These are phyloP conservation scores for Elaphurus davidianus DNA, from an alignment of 2,113 vertebrate genomes.

Conservation along the genomic window DNA sequence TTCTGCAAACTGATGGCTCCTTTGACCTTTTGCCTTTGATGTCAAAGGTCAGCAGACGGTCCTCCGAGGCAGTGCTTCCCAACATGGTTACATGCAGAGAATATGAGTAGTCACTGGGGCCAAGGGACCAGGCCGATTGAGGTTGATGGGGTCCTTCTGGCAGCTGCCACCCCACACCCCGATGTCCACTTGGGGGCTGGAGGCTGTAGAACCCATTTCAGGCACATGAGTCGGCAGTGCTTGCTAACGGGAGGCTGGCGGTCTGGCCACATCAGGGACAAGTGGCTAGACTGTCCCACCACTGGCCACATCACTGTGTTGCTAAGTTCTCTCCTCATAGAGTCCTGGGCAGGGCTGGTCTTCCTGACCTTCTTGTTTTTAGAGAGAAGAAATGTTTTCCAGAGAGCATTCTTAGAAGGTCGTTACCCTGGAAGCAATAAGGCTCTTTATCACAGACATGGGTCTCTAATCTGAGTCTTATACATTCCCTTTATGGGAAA, in stretches of 20 bases:
- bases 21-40: not conserved
- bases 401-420: not conserved
- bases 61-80: not conserved
- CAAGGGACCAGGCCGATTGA: too few species aligned
- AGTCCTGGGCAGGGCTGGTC: not conserved
- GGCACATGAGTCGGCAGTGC: not conserved
- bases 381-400: not conserved
- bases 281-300: fast-evolving
- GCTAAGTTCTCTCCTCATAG: not conserved
- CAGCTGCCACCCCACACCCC: not conserved
- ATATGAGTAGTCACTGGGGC: not conserved
- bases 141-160: not conserved
- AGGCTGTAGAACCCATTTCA: not conserved
- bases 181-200: not conserved
- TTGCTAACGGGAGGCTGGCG: not conserved
- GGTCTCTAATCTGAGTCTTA: not conserved
- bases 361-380: not conserved
- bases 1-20: not conserved
- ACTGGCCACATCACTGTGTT: not conserved
- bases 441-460: not conserved
- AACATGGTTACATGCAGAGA: not conserved
- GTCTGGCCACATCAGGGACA: not conserved
- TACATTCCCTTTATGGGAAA: not conserved
- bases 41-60: not conserved
- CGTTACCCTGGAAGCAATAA: not conserved